A percentile compares a stretch with the other conserved stretches of the same genome.
phyloP scores from a whole-genome alignment of 1,140 invertebrate species.

The Zelostemma sp. region DNA sequence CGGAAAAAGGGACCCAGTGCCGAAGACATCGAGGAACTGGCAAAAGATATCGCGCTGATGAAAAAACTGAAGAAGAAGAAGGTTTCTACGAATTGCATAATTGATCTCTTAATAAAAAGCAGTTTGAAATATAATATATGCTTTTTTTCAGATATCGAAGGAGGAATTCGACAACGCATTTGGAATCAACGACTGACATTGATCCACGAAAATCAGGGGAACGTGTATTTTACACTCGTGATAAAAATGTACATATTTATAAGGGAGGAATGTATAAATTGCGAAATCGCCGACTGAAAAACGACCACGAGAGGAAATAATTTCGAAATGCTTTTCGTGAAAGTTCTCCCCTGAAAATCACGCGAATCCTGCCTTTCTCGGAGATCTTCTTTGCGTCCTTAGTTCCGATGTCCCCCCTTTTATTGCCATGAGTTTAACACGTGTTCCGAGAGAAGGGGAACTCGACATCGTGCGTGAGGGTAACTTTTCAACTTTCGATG shows the following conservation, averaged over 20 bases:
- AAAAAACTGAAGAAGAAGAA: slow-evolving; percentile 93
- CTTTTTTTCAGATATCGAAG: slow-evolving; percentile 62
- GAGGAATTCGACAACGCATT: slow-evolving; percentile 65
- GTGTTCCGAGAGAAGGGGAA: slow-evolving; percentile 1
- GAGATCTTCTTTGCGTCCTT: not conserved
- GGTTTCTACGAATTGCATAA: too few relatives aligned
- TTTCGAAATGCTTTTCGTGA: not conserved
- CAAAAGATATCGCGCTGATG: slow-evolving; percentile 84
- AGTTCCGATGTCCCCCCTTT: not conserved
- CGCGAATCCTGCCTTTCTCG: not conserved
- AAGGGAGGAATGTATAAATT: too few relatives aligned
- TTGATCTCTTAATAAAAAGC: too few relatives aligned
- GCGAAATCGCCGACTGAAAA: too few relatives aligned
- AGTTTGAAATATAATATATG: slow-evolving; percentile 18
- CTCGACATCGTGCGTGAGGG: not conserved
- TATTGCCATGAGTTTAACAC: not conserved
- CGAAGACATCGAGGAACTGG: slow-evolving; percentile 87
- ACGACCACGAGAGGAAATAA: too few relatives aligned
- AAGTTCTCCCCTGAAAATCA: not conserved
- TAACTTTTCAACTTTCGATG: not conserved
- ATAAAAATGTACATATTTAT: not conserved
- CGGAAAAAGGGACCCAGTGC: slow-evolving; percentile 73
- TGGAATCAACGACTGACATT: slow-evolving; percentile 28
- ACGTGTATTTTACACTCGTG: not conserved
- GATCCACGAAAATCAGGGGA: not conserved